Evolutionary conservation across 1,140 invertebrate genomes (phyloP).

Genomic region (Yoshiicerus persimilis): DNA sequence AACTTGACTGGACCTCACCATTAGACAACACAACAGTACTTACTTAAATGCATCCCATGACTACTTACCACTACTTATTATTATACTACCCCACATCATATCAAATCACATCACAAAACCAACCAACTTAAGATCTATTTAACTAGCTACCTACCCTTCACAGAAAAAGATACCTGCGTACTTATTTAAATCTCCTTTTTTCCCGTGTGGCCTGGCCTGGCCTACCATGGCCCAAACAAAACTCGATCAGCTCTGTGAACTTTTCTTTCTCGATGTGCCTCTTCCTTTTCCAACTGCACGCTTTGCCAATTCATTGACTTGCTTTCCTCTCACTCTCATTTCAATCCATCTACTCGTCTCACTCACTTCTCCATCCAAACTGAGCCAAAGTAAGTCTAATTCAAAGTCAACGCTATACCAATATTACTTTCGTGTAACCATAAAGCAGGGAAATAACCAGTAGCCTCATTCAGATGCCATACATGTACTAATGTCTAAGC

Average conservation of each 20-base stretch:
- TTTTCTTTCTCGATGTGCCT: background rate
- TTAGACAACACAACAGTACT: conserved; percentile 17
- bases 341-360: background rate
- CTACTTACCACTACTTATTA: conserved; percentile 22
- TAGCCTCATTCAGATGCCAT: background rate
- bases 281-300: background rate
- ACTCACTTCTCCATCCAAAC: background rate
- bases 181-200: background rate
- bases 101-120: background rate
- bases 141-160: background rate
- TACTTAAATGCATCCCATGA: conserved; percentile 11
- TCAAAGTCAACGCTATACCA: background rate
- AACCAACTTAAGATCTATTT: background rate
- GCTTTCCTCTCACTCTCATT: background rate
- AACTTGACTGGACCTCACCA: conserved; percentile 21
- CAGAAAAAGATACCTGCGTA: background rate
- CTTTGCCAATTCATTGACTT: conserved; percentile 28
- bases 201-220: background rate
- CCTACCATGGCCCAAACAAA: background rate
- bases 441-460: background rate
- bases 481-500: background rate
- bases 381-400: background rate
- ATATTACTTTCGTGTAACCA: background rate
- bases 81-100: background rate
- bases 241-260: background rate